These are phyloP conservation scores for Saimiri boliviensis DNA, from an alignment of 2,113 vertebrate genomes.

Conservation along the genomic window DNA sequence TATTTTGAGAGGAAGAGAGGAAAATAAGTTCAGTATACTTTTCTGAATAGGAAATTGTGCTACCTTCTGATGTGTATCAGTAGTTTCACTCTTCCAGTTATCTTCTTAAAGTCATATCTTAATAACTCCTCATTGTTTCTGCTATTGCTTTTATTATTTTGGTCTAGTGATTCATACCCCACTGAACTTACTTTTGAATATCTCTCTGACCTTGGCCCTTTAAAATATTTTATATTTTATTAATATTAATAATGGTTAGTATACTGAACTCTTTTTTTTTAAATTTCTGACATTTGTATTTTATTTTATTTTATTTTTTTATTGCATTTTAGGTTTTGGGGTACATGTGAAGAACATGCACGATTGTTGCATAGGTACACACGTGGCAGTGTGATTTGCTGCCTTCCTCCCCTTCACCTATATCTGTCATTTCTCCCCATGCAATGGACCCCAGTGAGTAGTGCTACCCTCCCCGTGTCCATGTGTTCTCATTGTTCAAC, in stretches of 20 bases:
- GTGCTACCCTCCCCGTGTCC: too few relatives aligned
- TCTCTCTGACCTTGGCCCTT: neutral
- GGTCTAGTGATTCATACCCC: neutral
- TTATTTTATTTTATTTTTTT: too few relatives aligned
- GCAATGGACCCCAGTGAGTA: too few relatives aligned
- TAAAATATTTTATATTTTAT: neutral
- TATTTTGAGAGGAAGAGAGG: neutral
- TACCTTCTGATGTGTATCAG: neutral
- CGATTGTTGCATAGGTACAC: too few relatives aligned
- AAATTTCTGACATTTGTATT: too few relatives aligned
- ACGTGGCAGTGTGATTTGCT: too few relatives aligned
- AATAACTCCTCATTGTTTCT: neutral
- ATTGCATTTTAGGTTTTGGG: too few relatives aligned
- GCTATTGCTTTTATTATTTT: neutral
- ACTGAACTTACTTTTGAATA: neutral
- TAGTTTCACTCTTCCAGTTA: neutral
- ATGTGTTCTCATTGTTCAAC: too few relatives aligned
- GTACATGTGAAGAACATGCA: too few relatives aligned
- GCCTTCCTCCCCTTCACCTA: too few relatives aligned
- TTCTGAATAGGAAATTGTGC: neutral
- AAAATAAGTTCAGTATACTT: neutral
- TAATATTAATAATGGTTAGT: neutral
- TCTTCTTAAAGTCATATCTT: neutral
- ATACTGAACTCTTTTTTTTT: neutral
- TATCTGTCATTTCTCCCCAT: too few relatives aligned